Conservation (phyloP, 2,113 vertebrate species). For the Nothoprocta perdicaria region DNA sequence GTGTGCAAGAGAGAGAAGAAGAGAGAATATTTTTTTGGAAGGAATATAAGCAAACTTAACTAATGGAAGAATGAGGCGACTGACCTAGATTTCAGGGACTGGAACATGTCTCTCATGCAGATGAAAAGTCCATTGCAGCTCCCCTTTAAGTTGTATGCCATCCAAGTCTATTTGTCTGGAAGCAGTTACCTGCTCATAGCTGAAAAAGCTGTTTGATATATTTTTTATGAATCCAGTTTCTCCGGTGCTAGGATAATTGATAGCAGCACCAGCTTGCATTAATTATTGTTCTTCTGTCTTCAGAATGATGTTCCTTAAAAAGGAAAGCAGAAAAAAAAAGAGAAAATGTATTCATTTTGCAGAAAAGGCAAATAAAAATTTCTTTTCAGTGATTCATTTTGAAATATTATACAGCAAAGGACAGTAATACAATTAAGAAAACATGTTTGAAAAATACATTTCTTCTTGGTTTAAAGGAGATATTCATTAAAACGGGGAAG, state of each 20-base stretch:
- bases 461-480: neutral
- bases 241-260: neutral
- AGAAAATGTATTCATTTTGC: fast-evolving
- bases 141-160: conserved; percentile 19
- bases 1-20: neutral
- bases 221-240: conserved; percentile 53
- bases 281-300: conserved; percentile 25
- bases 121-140: neutral
- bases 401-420: neutral
- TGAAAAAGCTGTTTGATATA: conserved; percentile 47
- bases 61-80: conserved; percentile 31
- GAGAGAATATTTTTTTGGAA: conserved; percentile 20
- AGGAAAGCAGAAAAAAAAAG: neutral
- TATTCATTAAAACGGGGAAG: neutral
- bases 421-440: neutral
- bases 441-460: fast-evolving
- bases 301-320: neutral
- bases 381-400: neutral
- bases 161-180: conserved; percentile 52
- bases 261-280: neutral
- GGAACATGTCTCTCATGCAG: conserved; percentile 10
- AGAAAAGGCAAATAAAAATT: neutral
- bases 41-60: conserved; percentile 7
- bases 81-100: conserved; percentile 60
- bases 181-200: conserved; percentile 38